A percentile compares a stretch with the other conserved stretches of the same genome.
Conservation (phyloP, 2,113 vertebrate genomes). For the Phyllostomus hastatus region DNA sequence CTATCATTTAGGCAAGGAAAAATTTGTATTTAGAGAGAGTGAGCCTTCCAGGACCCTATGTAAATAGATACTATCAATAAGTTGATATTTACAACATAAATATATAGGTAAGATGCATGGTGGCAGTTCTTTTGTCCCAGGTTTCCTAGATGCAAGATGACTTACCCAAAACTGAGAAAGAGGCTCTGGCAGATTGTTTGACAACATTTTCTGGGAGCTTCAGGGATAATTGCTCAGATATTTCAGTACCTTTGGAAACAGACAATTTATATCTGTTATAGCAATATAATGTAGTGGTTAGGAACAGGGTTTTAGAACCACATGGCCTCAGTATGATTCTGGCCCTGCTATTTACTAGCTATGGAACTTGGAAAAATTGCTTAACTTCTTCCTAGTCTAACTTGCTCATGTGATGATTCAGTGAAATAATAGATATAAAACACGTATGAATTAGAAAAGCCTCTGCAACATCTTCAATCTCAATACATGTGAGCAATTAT, state of each 20-base stretch:
- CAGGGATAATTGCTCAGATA: constrained; percentile 37
- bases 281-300: neutral
- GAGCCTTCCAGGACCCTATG: neutral
- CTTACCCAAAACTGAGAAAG: constrained; percentile 77
- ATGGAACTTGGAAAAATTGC: neutral
- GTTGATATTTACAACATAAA: neutral
- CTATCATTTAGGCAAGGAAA: neutral
- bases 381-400: neutral
- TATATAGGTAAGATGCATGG: neutral
- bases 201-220: constrained; percentile 69
- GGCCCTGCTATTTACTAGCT: neutral
- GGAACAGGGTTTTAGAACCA: neutral
- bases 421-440: neutral
- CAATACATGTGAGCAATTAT: neutral
- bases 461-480: neutral
- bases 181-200: constrained; percentile 72
- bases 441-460: neutral
- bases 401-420: neutral
- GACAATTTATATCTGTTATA: neutral
- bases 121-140: neutral
- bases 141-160: neutral
- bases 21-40: neutral
- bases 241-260: constrained; percentile 55
- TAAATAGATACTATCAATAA: neutral
- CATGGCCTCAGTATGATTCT: neutral